Evolutionary conservation across 2,797 vertebrate species (phyloP), one percentile per base, ranked within the genome.

Genomic region (Miichthys miiuy): DNA sequence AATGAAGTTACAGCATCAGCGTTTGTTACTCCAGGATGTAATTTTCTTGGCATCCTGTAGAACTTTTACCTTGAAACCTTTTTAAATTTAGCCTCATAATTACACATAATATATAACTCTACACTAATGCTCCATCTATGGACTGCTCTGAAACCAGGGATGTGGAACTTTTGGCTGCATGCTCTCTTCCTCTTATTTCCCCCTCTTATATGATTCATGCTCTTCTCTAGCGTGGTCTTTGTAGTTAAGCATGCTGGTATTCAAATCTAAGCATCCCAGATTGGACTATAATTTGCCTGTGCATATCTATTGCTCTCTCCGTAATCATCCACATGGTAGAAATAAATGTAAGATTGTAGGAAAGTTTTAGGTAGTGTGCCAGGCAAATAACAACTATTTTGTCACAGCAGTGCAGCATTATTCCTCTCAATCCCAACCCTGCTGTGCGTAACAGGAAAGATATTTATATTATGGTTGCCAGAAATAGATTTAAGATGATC

Each of bases 181-280:
- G 72, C 57, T 73, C 68, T 50, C 67, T 77, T 73, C 69, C 63
- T 69, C 82, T 75, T 76, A 77, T 85, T 80, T 80, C 68, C 71
- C 72, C 68, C 66, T 81, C 81, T 75, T 71, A 75, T 81, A 52
- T 87, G 84, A 87, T 82, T 86, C 63, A 83, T 83, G 75, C 66
- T 51, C 44, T 65, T 86, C 85, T 62, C 64, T 70, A 67, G 83
- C 63, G 25, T 47, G 51, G 75, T 41, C 72, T 91, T 91, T 87
- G 83, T 81, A 89, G 70, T 83, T 88, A 90, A 91, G 89, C 89
- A 82, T 77, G 80, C 76, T 79, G 83, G 83, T 89, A 92, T 93
- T 93, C 80, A 84, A 90, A 86, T 84, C 71, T 90, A 92, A 92
- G 90, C 90, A 77, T 83, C 84, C 85, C 79, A 78, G 85, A 93